Conservation (phyloP, 2,797 vertebrate genomes). For the Decapterus maruadsi region DNA sequence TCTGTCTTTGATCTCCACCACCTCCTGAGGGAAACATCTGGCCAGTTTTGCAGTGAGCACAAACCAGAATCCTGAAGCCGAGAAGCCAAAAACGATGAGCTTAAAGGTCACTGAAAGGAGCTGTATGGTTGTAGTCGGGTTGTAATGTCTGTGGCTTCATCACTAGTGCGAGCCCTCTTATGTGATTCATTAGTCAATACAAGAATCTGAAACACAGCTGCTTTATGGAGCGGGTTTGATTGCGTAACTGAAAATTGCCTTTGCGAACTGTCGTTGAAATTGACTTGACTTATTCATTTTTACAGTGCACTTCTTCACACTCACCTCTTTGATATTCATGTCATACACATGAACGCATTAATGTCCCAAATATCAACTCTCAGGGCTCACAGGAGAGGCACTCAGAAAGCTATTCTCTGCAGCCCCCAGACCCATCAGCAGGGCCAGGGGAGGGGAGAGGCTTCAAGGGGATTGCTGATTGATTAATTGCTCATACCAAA, state of each 20-base stretch:
- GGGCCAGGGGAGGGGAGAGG: conserved; percentile 18
- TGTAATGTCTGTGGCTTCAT: not conserved
- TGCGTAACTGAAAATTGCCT: not conserved
- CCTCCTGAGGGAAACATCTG: not conserved
- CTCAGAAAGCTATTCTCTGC: conserved; percentile 50
- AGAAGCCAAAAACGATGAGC: not conserved
- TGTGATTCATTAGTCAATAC: not conserved
- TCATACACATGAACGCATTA: conserved; percentile 53
- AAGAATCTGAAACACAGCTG: not conserved
- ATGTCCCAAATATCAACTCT: conserved; percentile 56
- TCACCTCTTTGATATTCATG: conserved; percentile 68
- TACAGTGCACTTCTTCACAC: conserved; percentile 29
- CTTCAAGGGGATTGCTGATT: conserved; percentile 39
- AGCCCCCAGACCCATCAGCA: conserved; percentile 38
- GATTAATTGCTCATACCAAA: conserved; percentile 54
- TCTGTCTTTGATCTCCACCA: not conserved
- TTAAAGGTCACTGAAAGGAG: not conserved
- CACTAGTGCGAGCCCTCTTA: not conserved
- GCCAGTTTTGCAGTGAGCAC: not conserved
- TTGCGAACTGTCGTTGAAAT: not conserved
- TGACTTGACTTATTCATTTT: not conserved
- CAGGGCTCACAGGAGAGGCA: conserved; percentile 31
- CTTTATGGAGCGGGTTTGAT: not conserved
- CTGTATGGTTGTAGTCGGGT: not conserved
- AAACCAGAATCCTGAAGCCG: not conserved